These are phyloP conservation scores for Heliornis fulica DNA, from an alignment of 2,113 vertebrate species.

Conservation along the genomic window DNA sequence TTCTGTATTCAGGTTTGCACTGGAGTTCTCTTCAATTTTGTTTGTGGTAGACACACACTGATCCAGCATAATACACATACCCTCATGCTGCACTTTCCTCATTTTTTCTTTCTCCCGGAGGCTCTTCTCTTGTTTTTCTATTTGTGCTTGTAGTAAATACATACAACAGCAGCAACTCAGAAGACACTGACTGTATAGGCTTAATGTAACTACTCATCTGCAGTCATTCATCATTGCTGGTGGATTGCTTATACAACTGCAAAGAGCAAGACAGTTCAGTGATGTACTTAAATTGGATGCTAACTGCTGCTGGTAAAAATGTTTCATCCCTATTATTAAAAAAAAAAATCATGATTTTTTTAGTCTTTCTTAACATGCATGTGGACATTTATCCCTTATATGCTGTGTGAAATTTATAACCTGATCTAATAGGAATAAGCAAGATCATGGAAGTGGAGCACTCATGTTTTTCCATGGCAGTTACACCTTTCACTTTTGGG, in stretches of 20 bases:
- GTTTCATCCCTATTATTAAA: neutral
- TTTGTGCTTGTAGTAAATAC: neutral
- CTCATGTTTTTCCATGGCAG: neutral
- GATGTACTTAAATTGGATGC: neutral
- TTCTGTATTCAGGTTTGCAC: neutral
- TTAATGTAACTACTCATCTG: constrained; percentile 19
- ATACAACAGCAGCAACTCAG: constrained; percentile 3
- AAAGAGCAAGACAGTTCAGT: neutral
- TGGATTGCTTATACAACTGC: neutral
- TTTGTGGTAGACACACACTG: neutral
- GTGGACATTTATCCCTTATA: neutral
- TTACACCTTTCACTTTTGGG: neutral
- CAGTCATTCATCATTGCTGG: constrained; percentile 21
- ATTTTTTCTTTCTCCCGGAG: neutral
- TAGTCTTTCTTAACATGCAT: neutral
- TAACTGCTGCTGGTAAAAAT: neutral
- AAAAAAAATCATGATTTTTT: neutral
- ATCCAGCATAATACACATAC: neutral
- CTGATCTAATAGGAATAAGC: neutral
- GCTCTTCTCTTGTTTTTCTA: neutral
- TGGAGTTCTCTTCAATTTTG: neutral
- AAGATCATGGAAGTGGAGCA: neutral
- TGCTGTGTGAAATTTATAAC: neutral
- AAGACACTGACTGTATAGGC: neutral
- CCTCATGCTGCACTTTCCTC: neutral